These are phyloP conservation scores for Catocala nupta DNA, from an alignment of 2,888 invertebrate genomes.

Conservation along the genomic window DNA sequence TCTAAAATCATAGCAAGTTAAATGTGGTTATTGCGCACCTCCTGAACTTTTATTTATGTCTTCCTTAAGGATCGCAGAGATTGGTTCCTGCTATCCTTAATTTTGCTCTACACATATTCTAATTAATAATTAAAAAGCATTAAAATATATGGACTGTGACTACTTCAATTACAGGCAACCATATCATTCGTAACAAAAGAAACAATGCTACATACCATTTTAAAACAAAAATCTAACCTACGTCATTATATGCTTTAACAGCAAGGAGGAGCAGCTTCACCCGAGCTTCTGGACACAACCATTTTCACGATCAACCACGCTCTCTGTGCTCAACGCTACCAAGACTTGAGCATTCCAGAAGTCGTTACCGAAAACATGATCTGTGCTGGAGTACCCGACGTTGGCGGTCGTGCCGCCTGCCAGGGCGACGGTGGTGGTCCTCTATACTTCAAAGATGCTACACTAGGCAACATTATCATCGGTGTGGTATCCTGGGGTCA, in stretches of 20 bases:
- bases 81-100: too few species aligned
- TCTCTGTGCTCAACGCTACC: constrained; percentile 29
- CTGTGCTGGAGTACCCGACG: constrained; percentile 66
- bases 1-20: too few species aligned
- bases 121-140: too few species aligned
- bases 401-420: constrained; percentile 67
- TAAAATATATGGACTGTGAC: too few species aligned
- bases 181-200: too few species aligned
- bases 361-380: constrained; percentile 71
- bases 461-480: constrained; percentile 60
- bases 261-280: constrained; percentile 16
- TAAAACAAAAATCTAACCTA: too few species aligned
- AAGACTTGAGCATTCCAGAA: constrained; percentile 7
- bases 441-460: constrained; percentile 58
- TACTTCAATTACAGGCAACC: too few species aligned
- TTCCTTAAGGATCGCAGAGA: too few species aligned
- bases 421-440: constrained; percentile 85
- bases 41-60: too few species aligned
- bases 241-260: constrained; percentile 3
- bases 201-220: too few species aligned
- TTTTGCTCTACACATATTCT: too few species aligned
- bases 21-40: too few species aligned
- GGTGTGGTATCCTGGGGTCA: constrained; percentile 83
- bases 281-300: constrained; percentile 25
- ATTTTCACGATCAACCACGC: constrained; percentile 31